Evolutionary conservation across 2,113 vertebrate genomes (phyloP), one percentile per base, ranked within the genome.

Genomic region (Megaleporinus macrocephalus): DNA sequence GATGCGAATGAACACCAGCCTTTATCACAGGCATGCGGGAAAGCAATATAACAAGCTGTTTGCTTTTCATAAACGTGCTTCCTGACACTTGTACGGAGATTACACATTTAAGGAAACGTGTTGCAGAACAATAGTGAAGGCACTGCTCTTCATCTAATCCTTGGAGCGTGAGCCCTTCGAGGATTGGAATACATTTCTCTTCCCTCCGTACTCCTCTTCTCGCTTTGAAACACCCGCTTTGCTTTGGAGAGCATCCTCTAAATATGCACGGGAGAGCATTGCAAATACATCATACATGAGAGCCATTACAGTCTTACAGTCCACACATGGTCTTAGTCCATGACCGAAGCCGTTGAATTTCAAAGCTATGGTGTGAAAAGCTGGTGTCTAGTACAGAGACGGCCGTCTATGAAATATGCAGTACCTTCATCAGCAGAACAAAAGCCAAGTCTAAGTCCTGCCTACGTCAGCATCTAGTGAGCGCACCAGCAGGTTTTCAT

Each of bases 191-290:
- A 51, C 15, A 70, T 82, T 70, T 76, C 7, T 29, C 62, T 66
- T 78, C 20, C 27, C 55, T 72, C 70, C 61, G 66, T 53, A 66
- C 44, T 27, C 26, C 22, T n/a, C 70, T 74, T 49, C 62, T n/a
- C 83, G 71, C 57, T 26, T 76, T 33, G 53, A 84, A 80, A 76
- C 55, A 33, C 79, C 53, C 29, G 66, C 78, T 65, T 76, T 73
- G 66, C 61, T 81, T 81, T 80, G 30, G 53, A 71, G 75, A 76
- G 74, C 59, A 15, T 57, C 49, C 66, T 26, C 75, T 7, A 57
- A 44, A 73, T 61, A 49, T 47, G 61, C 49, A 82, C 47, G 73
- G n/a, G 29, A 73, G 33, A 78, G 75, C 75, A 73, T 78, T 59
- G 44, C 66, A 49, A 49, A 78, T 51, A 59, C 68, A 81, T 69